Evolutionary conservation across 1,140 invertebrate species (phyloP).

Genomic region (Thereuonema tuberculata): DNA sequence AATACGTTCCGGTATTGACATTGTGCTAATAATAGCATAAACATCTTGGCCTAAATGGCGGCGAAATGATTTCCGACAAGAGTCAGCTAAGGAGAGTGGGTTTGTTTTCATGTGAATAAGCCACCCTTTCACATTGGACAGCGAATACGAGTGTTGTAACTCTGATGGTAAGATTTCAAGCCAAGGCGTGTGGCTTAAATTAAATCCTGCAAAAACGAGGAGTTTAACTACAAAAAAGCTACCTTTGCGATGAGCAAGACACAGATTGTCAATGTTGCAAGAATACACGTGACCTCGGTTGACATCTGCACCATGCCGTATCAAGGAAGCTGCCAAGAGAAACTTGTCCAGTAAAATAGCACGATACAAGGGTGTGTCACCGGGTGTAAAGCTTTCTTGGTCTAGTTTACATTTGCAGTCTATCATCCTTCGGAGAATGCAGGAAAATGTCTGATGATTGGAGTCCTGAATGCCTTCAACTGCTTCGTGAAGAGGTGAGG

Average conservation of each 20-base stretch:
- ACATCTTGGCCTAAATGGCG: slow-evolving; percentile 22
- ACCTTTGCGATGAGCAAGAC: slow-evolving; percentile 30
- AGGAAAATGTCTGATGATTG: slow-evolving; percentile 29
- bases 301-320: slow-evolving; percentile 35
- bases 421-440: slow-evolving; percentile 34
- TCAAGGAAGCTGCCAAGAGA: slow-evolving; percentile 32
- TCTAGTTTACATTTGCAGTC: slow-evolving; percentile 33
- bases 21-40: slow-evolving; percentile 24
- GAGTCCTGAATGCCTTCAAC: slow-evolving; percentile 27
- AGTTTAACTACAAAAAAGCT: slow-evolving; percentile 24
- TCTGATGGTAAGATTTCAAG: slow-evolving; percentile 23
- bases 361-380: slow-evolving; percentile 37
- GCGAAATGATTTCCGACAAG: slow-evolving; percentile 33
- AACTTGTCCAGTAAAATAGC: slow-evolving; percentile 34
- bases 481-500: slow-evolving; percentile 40
- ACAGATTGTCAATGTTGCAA: slow-evolving; percentile 29
- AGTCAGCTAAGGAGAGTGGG: slow-evolving; percentile 33
- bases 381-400: slow-evolving; percentile 30
- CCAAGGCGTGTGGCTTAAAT: slow-evolving; percentile 22
- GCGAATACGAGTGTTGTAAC: slow-evolving; percentile 16
- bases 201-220: slow-evolving; percentile 25
- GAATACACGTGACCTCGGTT: slow-evolving; percentile 25
- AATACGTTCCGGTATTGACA: slow-evolving; percentile 27
- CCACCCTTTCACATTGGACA: slow-evolving; percentile 18
- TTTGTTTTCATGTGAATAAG: slow-evolving; percentile 28